Conservation (phyloP, 2,113 vertebrate genomes). For the Podarcis cretensis region DNA sequence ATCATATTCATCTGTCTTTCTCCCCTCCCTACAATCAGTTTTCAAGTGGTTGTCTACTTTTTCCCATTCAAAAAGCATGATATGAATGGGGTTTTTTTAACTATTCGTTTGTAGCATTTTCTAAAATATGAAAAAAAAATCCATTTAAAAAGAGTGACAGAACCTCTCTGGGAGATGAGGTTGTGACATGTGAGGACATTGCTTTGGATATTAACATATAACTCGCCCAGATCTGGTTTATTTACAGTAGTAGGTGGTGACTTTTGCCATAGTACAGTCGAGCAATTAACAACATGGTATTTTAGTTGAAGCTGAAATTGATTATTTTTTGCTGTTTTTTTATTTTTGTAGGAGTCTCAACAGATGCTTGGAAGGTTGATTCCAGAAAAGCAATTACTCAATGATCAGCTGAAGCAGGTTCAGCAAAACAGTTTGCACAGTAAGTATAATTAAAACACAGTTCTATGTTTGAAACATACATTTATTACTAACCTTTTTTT, state of each 20-base stretch:
- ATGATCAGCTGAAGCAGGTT: constrained; percentile 95
- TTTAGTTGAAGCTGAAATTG: background rate
- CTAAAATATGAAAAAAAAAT: too few relatives aligned
- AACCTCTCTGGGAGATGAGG: too few relatives aligned
- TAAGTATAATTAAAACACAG: constrained; percentile 74
- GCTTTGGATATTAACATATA: background rate
- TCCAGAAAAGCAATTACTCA: constrained; percentile 96
- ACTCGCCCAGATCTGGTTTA: background rate
- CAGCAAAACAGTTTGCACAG: constrained; percentile 96
- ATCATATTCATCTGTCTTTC: too few relatives aligned
- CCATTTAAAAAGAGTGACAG: too few relatives aligned
- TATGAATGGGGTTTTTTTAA: too few relatives aligned
- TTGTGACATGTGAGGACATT: too few relatives aligned
- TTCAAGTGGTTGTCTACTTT: too few relatives aligned
- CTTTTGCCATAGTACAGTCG: background rate
- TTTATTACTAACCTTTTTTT: background rate
- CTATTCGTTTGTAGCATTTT: too few relatives aligned
- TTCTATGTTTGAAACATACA: rapidly evolving
- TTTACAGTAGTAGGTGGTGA: background rate
- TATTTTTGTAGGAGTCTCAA: constrained; percentile 88
- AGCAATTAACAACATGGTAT: background rate
- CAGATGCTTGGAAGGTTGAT: constrained; percentile 95
- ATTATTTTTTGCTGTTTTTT: background rate
- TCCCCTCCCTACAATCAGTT: too few relatives aligned
- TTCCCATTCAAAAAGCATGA: too few relatives aligned